Evolutionary conservation across 2,797 vertebrate species (phyloP), one percentile per base, ranked within the genome.

Genomic region (Echiichthys vipera): DNA sequence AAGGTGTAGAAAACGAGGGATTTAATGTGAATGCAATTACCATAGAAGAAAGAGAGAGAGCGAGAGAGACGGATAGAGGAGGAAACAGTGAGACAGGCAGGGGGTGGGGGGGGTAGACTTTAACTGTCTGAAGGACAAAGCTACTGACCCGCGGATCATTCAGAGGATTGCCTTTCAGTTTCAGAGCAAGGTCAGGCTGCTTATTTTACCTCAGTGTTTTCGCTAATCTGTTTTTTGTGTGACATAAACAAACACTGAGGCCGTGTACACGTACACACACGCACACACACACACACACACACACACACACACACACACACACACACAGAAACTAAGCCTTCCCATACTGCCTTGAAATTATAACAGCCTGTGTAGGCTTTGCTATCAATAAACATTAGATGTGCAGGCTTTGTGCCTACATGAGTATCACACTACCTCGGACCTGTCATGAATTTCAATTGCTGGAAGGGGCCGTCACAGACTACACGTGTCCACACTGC

Each of bases 101-200:
- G 20, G 40, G 17, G 18, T 11, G 20, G 65, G 57, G 76, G 74
- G 85, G 79, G 81, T 92, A 94, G 90, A 94, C 92, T 93, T 93
- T 95, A 92, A 93, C 92, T 92, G 93, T 94, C 91, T 94, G 94
- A 95, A 94, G 94, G 94, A 95, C 94, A 91, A 92, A 94, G 91
- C 94, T 90, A 94, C 88, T 94, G 95, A 95, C 94, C 94, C 91
- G 82, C 81, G 91, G 93, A 93, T 92, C 92, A 94, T 94, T 94
- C 90, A 83, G 92, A 91, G 94, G 94, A 94, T 94, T 95, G 94
- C 93, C 91, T 95, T 94, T 94, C 94, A 93, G 93, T 90, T 90
- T 92, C 93, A 93, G 91, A 91, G 90, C 93, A 94, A 95, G 94
- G 94, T 95, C 94, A 94, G 88, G 85, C 92, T 92, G 93, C 93